Conservation (phyloP, 2,113 vertebrate species). For the Lamprotornis superbus region DNA sequence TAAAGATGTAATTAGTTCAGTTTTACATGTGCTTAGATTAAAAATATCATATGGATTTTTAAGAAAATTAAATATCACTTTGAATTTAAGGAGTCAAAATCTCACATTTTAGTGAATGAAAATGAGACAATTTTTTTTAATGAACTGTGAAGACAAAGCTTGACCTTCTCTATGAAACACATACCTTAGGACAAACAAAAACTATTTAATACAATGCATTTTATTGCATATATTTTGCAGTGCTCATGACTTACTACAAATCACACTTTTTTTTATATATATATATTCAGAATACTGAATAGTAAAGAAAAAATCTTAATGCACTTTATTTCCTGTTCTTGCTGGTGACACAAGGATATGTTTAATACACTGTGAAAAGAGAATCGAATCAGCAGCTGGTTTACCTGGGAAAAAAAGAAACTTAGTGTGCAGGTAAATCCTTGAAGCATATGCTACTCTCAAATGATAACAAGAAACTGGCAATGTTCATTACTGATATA, state of each 20-base stretch:
- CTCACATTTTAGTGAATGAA: not conserved
- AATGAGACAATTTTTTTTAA: not conserved
- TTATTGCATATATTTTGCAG: not conserved
- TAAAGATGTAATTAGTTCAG: not conserved
- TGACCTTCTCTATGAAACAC: not conserved
- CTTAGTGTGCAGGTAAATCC: conserved; percentile 18
- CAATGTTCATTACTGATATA: conserved; percentile 1
- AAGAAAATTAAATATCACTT: not conserved
- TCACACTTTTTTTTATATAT: not conserved
- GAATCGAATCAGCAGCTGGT: not conserved
- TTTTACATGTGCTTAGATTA: not conserved
- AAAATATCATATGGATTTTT: not conserved
- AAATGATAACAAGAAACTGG: conserved; percentile 28
- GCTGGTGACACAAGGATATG: not conserved
- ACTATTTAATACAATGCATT: not conserved
- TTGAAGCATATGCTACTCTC: not conserved
- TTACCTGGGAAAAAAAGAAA: conserved; percentile 5
- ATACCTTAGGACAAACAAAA: not conserved
- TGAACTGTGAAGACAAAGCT: not conserved
- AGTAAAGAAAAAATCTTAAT: not conserved
- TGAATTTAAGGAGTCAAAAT: not conserved
- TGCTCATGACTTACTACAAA: not conserved
- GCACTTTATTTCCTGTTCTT: not conserved
- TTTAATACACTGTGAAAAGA: not conserved
- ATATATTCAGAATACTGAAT: not conserved